Evolutionary conservation across 2,888 invertebrate species (phyloP), one percentile per base, ranked within the genome.

Genomic region (Amphipyra berbera): DNA sequence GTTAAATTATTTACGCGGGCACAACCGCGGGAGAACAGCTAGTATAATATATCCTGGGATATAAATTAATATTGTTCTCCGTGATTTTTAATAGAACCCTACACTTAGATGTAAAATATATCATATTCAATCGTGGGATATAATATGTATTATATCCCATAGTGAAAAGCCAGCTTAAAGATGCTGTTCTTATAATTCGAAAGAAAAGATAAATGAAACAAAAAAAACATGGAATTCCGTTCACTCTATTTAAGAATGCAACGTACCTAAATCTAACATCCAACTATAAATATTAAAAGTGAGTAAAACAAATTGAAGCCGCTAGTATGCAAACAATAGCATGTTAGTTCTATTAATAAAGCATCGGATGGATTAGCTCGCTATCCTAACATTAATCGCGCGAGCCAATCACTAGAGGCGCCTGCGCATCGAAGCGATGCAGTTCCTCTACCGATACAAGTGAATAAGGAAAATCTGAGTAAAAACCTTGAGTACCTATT

Each of bases 311-410:
- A 44, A 47, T 47, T 50, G 35, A 30, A 27, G 27, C 37, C 30
- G 48, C 44, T 55, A 61, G 63, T 61, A 58, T 59, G 47, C 67
- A 67, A 64, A 74, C 64, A 74, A 75, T 70, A 59, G 63, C 59
- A 49, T 59, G 47, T 56, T 46, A 8, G 10, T 48, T 61, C 73
- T 73, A 67, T 73, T 71, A 73, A 76, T 76, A 70, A 66, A 53
- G 48, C 67, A 70, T 81, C 75, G 75, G 76, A 82, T 77, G 78
- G 82, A 86, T 87, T 85, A 81, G 78, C 70, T 76, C 77, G 73
- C 81, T 73, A 80, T 84, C 72, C 72, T 70, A 76, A 73, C 76
- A 81, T 85, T 81, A 83, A 85, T 83, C 84, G 82, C 63, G 76
- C 61, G 54, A 77, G 76, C 82, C 82, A 83, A 83, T 81, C 68